A percentile compares a stretch with the other conserved stretches of the same genome.
phyloP scores from a whole-genome alignment of 2,797 vertebrate genomes.

The Columba guinea region DNA sequence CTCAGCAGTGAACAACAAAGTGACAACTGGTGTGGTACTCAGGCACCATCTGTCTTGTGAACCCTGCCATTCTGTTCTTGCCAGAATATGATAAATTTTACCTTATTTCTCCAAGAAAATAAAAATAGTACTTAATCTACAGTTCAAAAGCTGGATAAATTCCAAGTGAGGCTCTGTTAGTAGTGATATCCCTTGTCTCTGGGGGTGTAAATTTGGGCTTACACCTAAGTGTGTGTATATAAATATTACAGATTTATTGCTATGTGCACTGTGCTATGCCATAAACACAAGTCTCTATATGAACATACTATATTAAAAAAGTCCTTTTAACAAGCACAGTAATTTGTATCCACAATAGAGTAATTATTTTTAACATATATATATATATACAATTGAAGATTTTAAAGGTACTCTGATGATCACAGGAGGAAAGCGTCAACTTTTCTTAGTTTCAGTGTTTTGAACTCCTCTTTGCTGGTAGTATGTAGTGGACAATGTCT shows the following conservation, averaged over 20 bases:
- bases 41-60: constrained; percentile 65
- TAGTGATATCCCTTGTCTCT: constrained; percentile 43
- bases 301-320: not conserved
- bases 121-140: constrained; percentile 40
- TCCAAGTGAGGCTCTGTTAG: constrained; percentile 49
- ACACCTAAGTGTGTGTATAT: constrained; percentile 47
- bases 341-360: not conserved
- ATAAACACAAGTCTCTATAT: not conserved
- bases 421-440: fast-evolving
- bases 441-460: not conserved
- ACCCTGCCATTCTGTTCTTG: constrained; percentile 44
- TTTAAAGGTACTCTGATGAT: not conserved
- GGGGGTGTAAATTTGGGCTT: constrained; percentile 55
- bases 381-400: not conserved
- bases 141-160: constrained; percentile 29
- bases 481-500: not conserved
- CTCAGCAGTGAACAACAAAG: constrained; percentile 37
- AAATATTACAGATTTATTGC: constrained; percentile 56
- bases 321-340: not conserved
- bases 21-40: constrained; percentile 53
- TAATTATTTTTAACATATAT: not conserved
- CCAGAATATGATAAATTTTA: constrained; percentile 24
- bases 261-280: not conserved
- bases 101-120: constrained; percentile 38
- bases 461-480: not conserved